phyloP scores from a whole-genome alignment of 2,888 invertebrate species.

The Argyresthia goedartella region DNA sequence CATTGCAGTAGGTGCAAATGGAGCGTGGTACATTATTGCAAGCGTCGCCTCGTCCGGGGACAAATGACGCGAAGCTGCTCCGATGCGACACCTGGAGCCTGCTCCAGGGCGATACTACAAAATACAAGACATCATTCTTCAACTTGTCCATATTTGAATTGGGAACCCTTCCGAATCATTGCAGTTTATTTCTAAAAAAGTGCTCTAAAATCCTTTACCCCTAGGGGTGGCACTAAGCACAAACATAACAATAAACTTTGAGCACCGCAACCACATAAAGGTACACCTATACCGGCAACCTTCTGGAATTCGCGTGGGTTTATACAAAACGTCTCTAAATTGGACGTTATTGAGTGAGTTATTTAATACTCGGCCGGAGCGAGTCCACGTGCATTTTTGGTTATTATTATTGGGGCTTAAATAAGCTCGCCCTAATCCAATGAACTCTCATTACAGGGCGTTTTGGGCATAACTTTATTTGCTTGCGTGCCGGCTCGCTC shows the following conservation, averaged over 20 bases:
- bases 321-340: constrained; percentile 35
- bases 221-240: not conserved
- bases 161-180: no score
- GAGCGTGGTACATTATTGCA: constrained; percentile 25
- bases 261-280: constrained; percentile 21
- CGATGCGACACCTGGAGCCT: constrained; percentile 18
- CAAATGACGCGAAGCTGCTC: constrained; percentile 39
- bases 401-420: constrained; percentile 63
- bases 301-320: constrained; percentile 28
- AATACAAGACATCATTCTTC: no score
- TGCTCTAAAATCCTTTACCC: no score
- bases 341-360: constrained; percentile 65
- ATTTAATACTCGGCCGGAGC: constrained; percentile 43
- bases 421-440: constrained; percentile 59
- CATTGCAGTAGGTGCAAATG: constrained; percentile 33
- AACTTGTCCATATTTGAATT: no score
- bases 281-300: constrained; percentile 20
- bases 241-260: constrained; percentile 46
- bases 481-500: constrained; percentile 40
- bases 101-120: no score
- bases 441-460: constrained; percentile 63
- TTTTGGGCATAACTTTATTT: constrained; percentile 60
- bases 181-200: no score
- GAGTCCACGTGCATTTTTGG: constrained; percentile 64
- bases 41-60: constrained; percentile 9